Conservation (phyloP, 2,797 vertebrate genomes). For the Betta splendens region DNA sequence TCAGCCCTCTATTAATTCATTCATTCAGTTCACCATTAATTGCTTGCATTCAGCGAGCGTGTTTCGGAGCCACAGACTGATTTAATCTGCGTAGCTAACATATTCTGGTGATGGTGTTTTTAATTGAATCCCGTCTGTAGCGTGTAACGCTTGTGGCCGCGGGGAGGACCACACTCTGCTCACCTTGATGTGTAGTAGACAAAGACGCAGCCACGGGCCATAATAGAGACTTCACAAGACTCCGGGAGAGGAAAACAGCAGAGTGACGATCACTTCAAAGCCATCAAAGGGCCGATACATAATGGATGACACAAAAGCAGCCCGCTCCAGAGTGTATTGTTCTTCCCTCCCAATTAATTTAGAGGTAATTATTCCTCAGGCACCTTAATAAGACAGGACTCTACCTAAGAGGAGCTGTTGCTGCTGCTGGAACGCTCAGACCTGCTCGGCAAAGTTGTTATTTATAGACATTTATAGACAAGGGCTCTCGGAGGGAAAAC, state of each 20-base stretch:
- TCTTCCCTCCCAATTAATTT: constrained; percentile 73
- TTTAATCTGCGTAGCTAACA: constrained; percentile 58
- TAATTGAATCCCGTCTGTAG: constrained; percentile 65
- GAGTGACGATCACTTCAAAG: constrained; percentile 71
- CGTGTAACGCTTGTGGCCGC: constrained; percentile 36
- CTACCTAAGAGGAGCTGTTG: constrained; percentile 43
- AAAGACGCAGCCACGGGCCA: constrained; percentile 62
- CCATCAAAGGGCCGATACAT: constrained; percentile 59
- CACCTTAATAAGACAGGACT: constrained; percentile 53
- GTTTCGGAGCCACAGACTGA: constrained; percentile 42
- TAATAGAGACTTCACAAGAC: constrained; percentile 69
- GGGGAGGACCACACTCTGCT: constrained; percentile 30
- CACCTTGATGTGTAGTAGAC: constrained; percentile 67
- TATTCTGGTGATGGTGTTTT: constrained; percentile 44
- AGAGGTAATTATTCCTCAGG: constrained; percentile 70
- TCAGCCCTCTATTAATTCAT: constrained; percentile 58
- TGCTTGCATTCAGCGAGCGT: constrained; percentile 49
- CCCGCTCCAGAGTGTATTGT: constrained; percentile 62
- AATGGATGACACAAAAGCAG: constrained; percentile 67
- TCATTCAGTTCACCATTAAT: constrained; percentile 57
- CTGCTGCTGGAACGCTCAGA: constrained; percentile 38
- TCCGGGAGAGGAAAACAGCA: constrained; percentile 54
- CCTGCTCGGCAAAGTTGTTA: too few species aligned
- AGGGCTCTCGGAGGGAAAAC: too few species aligned
- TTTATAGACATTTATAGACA: too few species aligned